Percentiles rank a stretch among this genome's conserved stretches.
phyloP scores from a whole-genome alignment of 2,797 vertebrate species.

The Eospalax fontanierii region DNA sequence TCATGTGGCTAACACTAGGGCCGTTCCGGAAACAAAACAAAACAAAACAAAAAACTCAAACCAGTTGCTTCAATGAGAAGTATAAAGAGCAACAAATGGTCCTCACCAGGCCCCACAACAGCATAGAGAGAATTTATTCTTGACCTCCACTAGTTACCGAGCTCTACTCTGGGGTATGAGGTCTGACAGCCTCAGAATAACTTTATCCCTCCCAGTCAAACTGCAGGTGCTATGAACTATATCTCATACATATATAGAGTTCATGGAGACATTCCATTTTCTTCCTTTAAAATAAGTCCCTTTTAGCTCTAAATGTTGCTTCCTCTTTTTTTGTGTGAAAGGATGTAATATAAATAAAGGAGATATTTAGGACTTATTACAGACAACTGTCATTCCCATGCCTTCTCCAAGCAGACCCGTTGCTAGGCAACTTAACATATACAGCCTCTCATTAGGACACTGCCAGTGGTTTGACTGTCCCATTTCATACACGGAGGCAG shows the following conservation, averaged over 20 bases:
- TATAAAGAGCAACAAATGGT: not conserved
- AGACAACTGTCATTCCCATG: not conserved
- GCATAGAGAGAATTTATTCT: not conserved
- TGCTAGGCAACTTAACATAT: not conserved
- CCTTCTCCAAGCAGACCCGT: not conserved
- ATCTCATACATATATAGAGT: not conserved
- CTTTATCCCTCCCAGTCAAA: slow-evolving; percentile 64
- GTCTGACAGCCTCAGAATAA: slow-evolving; percentile 56
- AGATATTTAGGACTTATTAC: slow-evolving; percentile 7
- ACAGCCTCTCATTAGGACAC: not conserved
- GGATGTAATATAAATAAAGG: slow-evolving; percentile 58
- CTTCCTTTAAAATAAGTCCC: slow-evolving; percentile 3
- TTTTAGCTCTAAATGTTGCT: slow-evolving; percentile 43
- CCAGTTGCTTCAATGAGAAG: slow-evolving; percentile 14
- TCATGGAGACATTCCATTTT: slow-evolving; percentile 20
- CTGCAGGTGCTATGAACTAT: slow-evolving; percentile 45
- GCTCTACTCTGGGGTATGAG: slow-evolving; percentile 46
- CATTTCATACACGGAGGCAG: not conserved
- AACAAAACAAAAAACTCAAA: not conserved
- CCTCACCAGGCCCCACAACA: not conserved
- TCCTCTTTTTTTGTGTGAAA: slow-evolving; percentile 44
- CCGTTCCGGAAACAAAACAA: not conserved
- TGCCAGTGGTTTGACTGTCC: not conserved
- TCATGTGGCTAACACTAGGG: not conserved
- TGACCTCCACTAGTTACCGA: slow-evolving; percentile 48